Conservation (phyloP, 2,888 invertebrate species). For the Drosophila leonis region DNA sequence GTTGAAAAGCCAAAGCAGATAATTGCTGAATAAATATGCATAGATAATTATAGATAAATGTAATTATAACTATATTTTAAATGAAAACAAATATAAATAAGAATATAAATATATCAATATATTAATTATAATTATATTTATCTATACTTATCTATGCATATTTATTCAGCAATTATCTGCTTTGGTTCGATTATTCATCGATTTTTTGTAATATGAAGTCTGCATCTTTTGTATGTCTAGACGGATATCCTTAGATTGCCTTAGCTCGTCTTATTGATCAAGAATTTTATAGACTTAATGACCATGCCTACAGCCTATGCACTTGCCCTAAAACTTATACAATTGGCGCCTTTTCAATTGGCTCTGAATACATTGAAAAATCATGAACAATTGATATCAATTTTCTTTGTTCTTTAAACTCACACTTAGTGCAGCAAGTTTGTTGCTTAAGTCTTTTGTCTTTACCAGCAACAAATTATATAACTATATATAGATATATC, state of each 20-base stretch:
- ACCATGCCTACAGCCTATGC: too few species aligned
- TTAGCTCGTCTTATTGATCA: too few species aligned
- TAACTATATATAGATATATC: not conserved
- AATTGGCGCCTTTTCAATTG: too few species aligned
- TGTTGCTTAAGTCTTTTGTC: constrained; percentile 49
- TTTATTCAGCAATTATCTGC: not conserved
- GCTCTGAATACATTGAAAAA: too few species aligned
- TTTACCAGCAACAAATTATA: not conserved
- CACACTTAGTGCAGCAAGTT: constrained; percentile 22
- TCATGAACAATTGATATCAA: not conserved
- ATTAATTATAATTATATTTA: too few species aligned
- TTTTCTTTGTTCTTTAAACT: not conserved
- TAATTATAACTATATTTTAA: not conserved
- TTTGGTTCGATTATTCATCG: too few species aligned
- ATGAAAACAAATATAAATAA: not conserved
- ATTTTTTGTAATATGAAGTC: too few species aligned
- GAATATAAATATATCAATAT: too few species aligned
- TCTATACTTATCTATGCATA: not conserved
- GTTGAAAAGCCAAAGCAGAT: not conserved
- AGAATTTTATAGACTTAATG: too few species aligned
- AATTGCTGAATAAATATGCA: not conserved
- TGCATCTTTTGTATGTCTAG: too few species aligned
- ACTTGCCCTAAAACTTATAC: too few species aligned
- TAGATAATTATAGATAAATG: not conserved
- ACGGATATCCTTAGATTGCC: too few species aligned